A percentile compares a stretch with the other conserved stretches of the same genome.
Conservation (phyloP, 2,888 invertebrate species). For the Diarsia rubi region DNA sequence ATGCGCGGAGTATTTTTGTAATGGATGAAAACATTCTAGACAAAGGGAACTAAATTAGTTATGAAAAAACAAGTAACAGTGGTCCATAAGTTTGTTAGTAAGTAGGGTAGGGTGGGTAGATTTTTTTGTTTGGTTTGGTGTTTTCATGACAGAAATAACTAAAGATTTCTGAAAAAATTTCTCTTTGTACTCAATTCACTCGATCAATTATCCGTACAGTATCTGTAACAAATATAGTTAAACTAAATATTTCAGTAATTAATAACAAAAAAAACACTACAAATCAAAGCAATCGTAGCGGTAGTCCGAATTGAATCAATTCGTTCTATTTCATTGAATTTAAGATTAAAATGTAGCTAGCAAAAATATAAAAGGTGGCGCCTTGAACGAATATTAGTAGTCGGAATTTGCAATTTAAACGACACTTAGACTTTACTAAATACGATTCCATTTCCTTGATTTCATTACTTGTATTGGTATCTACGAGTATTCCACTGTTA, state of each 20-base stretch:
- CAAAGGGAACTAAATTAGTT: no score
- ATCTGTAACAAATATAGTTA: neutral
- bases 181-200: no score
- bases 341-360: conserved; percentile 71
- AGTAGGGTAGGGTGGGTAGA: no score
- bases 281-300: conserved; percentile 24
- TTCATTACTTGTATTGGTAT: conserved; percentile 56
- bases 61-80: no score
- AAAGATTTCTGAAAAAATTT: neutral
- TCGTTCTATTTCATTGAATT: conserved; percentile 67
- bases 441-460: conserved; percentile 71
- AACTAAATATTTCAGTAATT: neutral
- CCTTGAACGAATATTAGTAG: conserved; percentile 76
- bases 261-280: neutral
- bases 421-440: conserved; percentile 70
- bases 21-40: neutral
- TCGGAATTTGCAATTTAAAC: conserved; percentile 80
- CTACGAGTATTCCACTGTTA: conserved; percentile 36
- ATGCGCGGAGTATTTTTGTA: neutral
- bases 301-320: conserved; percentile 56
- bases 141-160: neutral
- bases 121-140: no score
- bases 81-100: no score
- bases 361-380: conserved; percentile 69
- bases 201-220: no score